These are phyloP conservation scores for Caenorhabditis drosophilae DNA, from an alignment of 2,888 invertebrate species.

Conservation along the genomic window DNA sequence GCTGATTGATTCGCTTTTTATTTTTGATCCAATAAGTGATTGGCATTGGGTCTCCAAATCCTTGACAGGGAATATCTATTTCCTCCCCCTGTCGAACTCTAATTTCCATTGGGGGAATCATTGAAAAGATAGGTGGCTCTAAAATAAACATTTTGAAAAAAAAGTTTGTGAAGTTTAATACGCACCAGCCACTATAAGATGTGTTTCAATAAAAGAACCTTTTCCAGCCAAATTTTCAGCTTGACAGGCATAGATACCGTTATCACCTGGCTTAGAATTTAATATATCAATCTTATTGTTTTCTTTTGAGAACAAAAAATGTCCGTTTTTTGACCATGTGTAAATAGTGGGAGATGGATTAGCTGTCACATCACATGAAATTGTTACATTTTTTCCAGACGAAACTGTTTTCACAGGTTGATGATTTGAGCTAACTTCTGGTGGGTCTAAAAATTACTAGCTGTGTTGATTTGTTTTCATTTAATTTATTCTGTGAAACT, in stretches of 20 bases:
- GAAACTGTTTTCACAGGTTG: slow-evolving; percentile 53
- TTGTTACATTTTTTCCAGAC: slow-evolving; percentile 37
- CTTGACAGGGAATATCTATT: slow-evolving; percentile 55
- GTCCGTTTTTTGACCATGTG: slow-evolving; percentile 65
- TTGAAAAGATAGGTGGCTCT: slow-evolving; percentile 58
- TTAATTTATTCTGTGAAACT: background rate
- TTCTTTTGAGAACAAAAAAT: slow-evolving; percentile 36
- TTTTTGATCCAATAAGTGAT: slow-evolving; percentile 62
- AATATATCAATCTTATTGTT: slow-evolving; percentile 16
- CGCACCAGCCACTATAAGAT: slow-evolving; percentile 58
- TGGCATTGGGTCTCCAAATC: slow-evolving; percentile 65
- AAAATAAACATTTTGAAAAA: slow-evolving; percentile 1
- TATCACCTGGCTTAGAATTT: slow-evolving; percentile 46
- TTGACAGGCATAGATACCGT: slow-evolving; percentile 62
- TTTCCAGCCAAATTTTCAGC: slow-evolving; percentile 60
- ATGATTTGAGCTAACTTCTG: slow-evolving; percentile 41
- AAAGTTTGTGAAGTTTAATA: background rate
- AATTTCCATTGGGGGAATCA: slow-evolving; percentile 52
- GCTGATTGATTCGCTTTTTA: slow-evolving; percentile 50
- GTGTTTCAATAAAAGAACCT: slow-evolving; percentile 58
- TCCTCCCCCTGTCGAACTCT: slow-evolving; percentile 49
- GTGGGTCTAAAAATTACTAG: slow-evolving; percentile 19
- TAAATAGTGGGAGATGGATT: slow-evolving; percentile 61
- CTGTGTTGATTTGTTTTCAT: background rate
- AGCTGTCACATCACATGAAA: slow-evolving; percentile 59